Conservation (phyloP, 2,113 vertebrate species). For the Peromyscus maniculatus region DNA sequence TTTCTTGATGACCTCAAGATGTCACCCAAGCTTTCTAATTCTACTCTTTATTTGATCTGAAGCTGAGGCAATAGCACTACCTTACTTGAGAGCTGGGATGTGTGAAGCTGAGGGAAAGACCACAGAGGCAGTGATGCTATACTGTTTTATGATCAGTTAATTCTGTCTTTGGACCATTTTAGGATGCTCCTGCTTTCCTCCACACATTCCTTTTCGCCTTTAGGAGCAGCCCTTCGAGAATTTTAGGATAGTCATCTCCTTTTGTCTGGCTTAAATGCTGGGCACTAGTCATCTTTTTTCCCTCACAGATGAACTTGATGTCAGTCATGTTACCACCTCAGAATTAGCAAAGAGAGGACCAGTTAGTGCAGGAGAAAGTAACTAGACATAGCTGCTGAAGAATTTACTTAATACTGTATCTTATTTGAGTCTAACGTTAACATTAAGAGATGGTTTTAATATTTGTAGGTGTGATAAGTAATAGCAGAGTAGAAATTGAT, state of each 20-base stretch:
- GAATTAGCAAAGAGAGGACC: not conserved
- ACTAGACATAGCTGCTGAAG: not conserved
- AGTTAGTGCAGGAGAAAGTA: not conserved
- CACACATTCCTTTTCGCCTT: not conserved
- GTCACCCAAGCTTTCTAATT: not conserved
- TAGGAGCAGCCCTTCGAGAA: not conserved
- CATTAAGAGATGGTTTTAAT: not conserved
- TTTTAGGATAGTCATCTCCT: not conserved
- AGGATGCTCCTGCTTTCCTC: not conserved
- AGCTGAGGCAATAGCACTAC: not conserved
- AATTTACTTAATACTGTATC: not conserved
- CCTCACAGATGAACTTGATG: not conserved
- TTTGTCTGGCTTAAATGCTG: not conserved
- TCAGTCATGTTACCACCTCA: not conserved
- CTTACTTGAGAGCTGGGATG: not conserved
- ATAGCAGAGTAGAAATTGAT: not conserved
- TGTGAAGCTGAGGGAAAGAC: not conserved
- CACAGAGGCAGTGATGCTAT: not conserved
- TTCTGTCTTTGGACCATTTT: not conserved
- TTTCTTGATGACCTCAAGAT: not conserved
- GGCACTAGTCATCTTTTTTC: not conserved
- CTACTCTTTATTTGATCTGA: not conserved
- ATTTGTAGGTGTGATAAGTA: conserved; percentile 3
- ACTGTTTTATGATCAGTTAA: not conserved
- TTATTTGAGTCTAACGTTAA: conserved; percentile 42